Conservation (phyloP, 2,797 vertebrate genomes). For the Xenops minutus region DNA sequence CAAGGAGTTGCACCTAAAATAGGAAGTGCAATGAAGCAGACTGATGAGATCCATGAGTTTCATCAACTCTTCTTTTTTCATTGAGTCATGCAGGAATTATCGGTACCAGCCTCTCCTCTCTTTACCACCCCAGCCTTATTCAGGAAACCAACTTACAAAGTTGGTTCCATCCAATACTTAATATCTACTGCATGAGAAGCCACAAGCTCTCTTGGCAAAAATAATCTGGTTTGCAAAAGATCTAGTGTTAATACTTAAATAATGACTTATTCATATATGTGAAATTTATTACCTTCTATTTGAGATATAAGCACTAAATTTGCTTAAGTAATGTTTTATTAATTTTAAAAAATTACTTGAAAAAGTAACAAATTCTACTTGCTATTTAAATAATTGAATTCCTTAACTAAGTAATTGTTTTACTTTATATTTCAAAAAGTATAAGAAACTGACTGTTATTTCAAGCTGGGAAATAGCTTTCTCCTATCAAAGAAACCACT, state of each 20-base stretch:
- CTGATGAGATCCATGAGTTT: not conserved
- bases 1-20: not conserved
- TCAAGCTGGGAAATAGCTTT: not conserved
- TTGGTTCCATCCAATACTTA: not conserved
- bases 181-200: not conserved
- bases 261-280: constrained; percentile 52
- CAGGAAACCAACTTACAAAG: not conserved
- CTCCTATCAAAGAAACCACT: not conserved
- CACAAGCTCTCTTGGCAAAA: not conserved
- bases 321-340: constrained; percentile 63
- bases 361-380: constrained; percentile 52
- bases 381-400: constrained; percentile 53
- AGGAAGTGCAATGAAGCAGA: not conserved
- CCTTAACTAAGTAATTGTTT: constrained; percentile 48
- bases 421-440: constrained; percentile 23
- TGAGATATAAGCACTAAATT: constrained; percentile 54
- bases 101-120: not conserved
- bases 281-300: constrained; percentile 52
- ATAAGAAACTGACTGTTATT: not conserved
- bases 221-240: not conserved
- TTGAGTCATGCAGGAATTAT: not conserved
- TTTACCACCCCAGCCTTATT: not conserved
- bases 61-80: not conserved
- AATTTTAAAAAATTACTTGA: constrained; percentile 54
- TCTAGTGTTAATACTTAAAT: constrained; percentile 36